These are phyloP conservation scores for Equus przewalskii DNA, from an alignment of 2,113 vertebrate genomes.

Conservation along the genomic window DNA sequence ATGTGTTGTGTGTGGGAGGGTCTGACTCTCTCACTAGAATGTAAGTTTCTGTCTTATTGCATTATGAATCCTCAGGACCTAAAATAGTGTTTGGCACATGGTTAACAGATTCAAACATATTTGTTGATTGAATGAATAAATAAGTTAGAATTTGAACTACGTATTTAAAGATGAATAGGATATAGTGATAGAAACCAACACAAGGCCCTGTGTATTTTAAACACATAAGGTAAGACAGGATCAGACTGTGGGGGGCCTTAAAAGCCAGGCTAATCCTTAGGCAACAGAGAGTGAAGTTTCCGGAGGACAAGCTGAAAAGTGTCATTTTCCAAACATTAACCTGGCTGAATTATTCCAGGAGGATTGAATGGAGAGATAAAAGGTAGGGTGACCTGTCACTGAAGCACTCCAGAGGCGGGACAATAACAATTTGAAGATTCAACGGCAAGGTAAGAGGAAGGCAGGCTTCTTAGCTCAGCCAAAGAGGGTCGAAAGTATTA, in stretches of 20 bases:
- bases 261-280: conserved; percentile 24
- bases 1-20: background rate
- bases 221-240: background rate
- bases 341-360: background rate
- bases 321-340: conserved; percentile 18
- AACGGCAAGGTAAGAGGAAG: background rate
- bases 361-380: background rate
- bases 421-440: background rate
- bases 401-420: background rate
- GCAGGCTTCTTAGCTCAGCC: background rate
- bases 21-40: background rate
- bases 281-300: background rate
- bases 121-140: conserved; percentile 37
- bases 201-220: conserved; percentile 34
- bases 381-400: background rate
- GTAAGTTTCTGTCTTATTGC: background rate
- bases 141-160: conserved; percentile 23
- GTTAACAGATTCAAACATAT: background rate
- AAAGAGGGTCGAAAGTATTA: background rate
- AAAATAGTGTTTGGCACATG: background rate
- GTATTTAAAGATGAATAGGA: background rate
- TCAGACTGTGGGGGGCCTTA: background rate
- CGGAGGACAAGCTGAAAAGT: background rate
- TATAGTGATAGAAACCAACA: conserved; percentile 6
- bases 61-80: background rate